These are phyloP conservation scores for Margaritifera margaritifera DNA, from an alignment of 2,888 invertebrate genomes.

Conservation along the genomic window DNA sequence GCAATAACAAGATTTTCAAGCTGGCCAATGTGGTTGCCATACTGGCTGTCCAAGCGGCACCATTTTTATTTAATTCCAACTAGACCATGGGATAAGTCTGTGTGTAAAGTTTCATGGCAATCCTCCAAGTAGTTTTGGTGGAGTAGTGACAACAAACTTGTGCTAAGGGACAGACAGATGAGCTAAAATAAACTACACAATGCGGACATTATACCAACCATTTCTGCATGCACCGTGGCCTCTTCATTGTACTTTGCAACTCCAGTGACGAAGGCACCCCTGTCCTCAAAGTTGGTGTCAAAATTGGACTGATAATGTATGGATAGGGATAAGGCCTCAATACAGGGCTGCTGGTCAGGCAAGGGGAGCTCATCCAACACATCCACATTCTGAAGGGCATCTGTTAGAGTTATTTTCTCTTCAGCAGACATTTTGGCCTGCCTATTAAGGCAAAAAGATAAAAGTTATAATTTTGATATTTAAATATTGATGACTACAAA, in stretches of 20 bases:
- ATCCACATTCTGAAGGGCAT: conserved; percentile 96
- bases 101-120: too few relatives aligned
- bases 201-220: conserved; percentile 79
- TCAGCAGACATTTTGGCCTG: conserved; percentile 35
- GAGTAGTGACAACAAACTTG: too few relatives aligned
- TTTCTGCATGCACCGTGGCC: conserved; percentile 97
- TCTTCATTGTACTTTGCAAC: conserved; percentile 99
- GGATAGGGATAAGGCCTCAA: conserved; percentile 96
- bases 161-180: too few relatives aligned
- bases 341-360: conserved; percentile 98
- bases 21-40: too few relatives aligned
- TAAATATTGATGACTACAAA: too few relatives aligned
- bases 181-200: neutral
- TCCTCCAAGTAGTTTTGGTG: too few relatives aligned
- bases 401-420: conserved; percentile 86
- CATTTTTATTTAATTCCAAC: too few relatives aligned
- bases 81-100: too few relatives aligned
- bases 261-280: conserved; percentile 98
- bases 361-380: conserved; percentile 96
- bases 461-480: too few relatives aligned
- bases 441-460: too few relatives aligned
- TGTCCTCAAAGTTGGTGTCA: conserved; percentile 98
- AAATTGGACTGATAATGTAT: conserved; percentile 89
- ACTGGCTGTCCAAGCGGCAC: too few relatives aligned
- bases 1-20: too few relatives aligned